A percentile compares a stretch with the other conserved stretches of the same genome.
Evolutionary conservation across 1,140 invertebrate genomes (phyloP).

Genomic region (Temnothorax curvispinosus): DNA sequence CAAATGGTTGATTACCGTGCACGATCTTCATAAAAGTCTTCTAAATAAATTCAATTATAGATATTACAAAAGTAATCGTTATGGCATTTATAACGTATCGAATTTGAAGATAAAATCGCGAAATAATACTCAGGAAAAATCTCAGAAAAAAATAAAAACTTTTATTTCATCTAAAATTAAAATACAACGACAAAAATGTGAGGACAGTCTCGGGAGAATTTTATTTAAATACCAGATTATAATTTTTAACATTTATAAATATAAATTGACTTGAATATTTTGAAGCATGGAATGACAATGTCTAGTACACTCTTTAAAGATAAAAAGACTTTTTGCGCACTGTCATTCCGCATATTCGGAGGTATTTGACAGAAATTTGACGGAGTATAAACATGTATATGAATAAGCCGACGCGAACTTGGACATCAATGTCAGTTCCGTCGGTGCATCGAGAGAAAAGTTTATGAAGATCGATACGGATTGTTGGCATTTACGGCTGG

Average conservation of each 20-base stretch:
- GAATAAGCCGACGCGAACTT: slow-evolving; percentile 27
- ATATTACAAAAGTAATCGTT: neutral
- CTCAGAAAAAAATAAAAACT: neutral
- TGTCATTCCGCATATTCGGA: neutral
- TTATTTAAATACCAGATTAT: neutral
- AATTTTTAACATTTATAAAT: neutral
- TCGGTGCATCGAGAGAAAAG: slow-evolving; percentile 18
- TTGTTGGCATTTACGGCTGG: slow-evolving; percentile 36
- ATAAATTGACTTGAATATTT: slow-evolving; percentile 18
- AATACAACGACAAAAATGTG: neutral
- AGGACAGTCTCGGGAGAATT: neutral
- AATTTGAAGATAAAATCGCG: neutral
- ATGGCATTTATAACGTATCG: neutral
- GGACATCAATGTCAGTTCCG: slow-evolving; percentile 25
- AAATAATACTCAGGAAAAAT: neutral
- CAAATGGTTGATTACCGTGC: neutral
- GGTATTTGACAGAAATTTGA: neutral
- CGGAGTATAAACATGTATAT: slow-evolving; percentile 10
- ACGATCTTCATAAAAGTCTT: neutral
- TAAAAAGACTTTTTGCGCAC: neutral
- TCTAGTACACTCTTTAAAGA: neutral
- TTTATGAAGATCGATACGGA: slow-evolving; percentile 43
- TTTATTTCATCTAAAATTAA: neutral
- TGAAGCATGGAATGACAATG: neutral
- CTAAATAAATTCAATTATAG: neutral